Base-by-base conservation (phyloP, 2,888 invertebrate genomes). In the Apotomis capreana region DNA sequence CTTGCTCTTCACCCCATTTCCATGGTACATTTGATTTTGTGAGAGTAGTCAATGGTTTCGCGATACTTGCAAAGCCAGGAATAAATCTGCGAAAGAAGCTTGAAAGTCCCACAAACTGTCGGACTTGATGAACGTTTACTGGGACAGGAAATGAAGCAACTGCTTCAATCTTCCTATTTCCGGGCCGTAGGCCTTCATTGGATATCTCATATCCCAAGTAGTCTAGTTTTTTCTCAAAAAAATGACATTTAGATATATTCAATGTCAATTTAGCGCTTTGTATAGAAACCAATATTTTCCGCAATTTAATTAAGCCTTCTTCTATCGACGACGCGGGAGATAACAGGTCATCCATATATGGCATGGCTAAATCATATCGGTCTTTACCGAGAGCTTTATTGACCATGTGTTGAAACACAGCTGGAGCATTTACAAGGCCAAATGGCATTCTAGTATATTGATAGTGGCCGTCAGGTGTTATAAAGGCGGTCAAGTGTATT, bases 291-390 rank as follows among this genome's bases (percentile, higher is more conserved):
- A 77, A 52, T 26, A 78, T 73, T n/a, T 54, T 55, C 9, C 70
- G 57, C 44, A 77, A 60, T 10, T 57, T 68, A 5, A 10, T 10
- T 5, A 76, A 10, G 9, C 75, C 74, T 51, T 76, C 76, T 13
- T 76, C 68, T 26, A 76, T 12, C 0, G 71, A 75, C 10, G 63
- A 69, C n/a, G 74, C 71, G 3, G 68, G 77, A 26, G 82, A 77
- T 8, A 83, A 69, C 0, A 83, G n/a, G 63, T 84, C 82, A 60
- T 83, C 84, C 59, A 84, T 76, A 59, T 82, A 81, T 1, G 61
- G 59, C 9, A 77, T 74, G 0, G 75, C 75, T 26, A 63, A 37
- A 5, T 69, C 70, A 51, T 58, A 70, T 9, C 69, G 40, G 26
- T 60, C 62, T 10, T 68, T 67, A 0, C 70, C 70, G 9, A 73